phyloP scores from a whole-genome alignment of 2,888 invertebrate species.

The Abscondita cerata region DNA sequence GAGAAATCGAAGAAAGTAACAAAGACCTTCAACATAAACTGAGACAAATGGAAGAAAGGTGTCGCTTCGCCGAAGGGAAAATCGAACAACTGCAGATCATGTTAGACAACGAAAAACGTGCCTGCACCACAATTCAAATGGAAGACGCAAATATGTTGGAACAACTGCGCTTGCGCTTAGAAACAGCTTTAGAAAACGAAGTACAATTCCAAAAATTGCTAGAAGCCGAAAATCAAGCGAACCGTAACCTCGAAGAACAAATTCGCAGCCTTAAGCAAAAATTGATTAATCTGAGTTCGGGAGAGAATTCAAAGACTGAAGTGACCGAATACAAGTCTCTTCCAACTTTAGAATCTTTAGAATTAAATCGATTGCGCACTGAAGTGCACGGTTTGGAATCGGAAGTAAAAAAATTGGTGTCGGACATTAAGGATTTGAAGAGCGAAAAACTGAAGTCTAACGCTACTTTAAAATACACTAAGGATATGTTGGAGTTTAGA shows the following conservation, averaged over 20 bases:
- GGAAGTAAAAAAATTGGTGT: slow-evolving; percentile 42
- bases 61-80: slow-evolving; percentile 62
- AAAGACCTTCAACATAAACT: slow-evolving; percentile 62
- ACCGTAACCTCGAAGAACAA: slow-evolving; percentile 52
- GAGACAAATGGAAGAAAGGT: slow-evolving; percentile 59
- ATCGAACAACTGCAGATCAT: slow-evolving; percentile 65
- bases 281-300: slow-evolving; percentile 27
- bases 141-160: slow-evolving; percentile 73
- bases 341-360: slow-evolving; percentile 45
- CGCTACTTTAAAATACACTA: slow-evolving; percentile 46
- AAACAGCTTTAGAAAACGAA: slow-evolving; percentile 70
- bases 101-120: slow-evolving; percentile 66
- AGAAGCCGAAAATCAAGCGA: slow-evolving; percentile 62
- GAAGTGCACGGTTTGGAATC: slow-evolving; percentile 42
- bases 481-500: slow-evolving; percentile 46
- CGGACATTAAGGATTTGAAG: slow-evolving; percentile 44
- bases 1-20: slow-evolving; percentile 56
- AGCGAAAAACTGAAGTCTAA: slow-evolving; percentile 44
- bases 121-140: slow-evolving; percentile 63
- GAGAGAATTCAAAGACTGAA: slow-evolving; percentile 43
- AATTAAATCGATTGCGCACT: slow-evolving; percentile 41
- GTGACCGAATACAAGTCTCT: slow-evolving; percentile 52
- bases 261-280: slow-evolving; percentile 44
- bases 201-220: slow-evolving; percentile 68
- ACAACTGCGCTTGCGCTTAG: slow-evolving; percentile 69